Evolutionary conservation across 2,113 vertebrate genomes (phyloP), one percentile per base, ranked within the genome.

Genomic region (Pungitius pungitius): DNA sequence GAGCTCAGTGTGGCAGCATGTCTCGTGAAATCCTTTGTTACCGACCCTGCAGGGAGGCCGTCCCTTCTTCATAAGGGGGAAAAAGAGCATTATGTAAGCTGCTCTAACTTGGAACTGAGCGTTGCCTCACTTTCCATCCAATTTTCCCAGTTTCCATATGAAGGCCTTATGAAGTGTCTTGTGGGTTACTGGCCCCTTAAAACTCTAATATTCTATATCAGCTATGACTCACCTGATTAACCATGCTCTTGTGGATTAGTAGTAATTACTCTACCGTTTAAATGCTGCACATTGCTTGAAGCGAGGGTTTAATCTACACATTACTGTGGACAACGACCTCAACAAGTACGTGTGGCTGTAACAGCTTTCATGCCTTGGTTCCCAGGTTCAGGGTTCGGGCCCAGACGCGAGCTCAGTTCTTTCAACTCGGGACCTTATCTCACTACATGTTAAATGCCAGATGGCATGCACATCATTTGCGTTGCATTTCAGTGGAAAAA

Each of bases 371-470:
- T 68, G 40, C 80, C 24, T 56, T 30, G 55, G 40, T 85, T n/a
- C 20, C 39, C 67, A 52, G 3, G 37, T 61, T 52, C 68, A 39
- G 65, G 64, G 39, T 35, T 6, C n/a, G n/a, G 27, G 82, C 75
- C 55, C 47, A 80, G 83, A 89, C 42, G 5, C 86, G 75, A 85
- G 72, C 68, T 87, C 75, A 82, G 67, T 27, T 64, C 75, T 66
- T n/a, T 74, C 84, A 81, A 85, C 88, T 62, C 77, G 71, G 68
- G 71, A 75, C 67, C 67, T 75, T 86, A 88, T 88, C 76, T 84
- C 45, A 64, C 74, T 55, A 4, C 18, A 51, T 27, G 77, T 85
- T 86, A 59, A 69, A 67, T 26, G 67, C 83, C 87, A 88, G 78
- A 85, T 84, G 83, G 78, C 64, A 73, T 39, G 75, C 71, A 84